A percentile compares a stretch with the other conserved stretches of the same genome.
phyloP scores from a whole-genome alignment of 2,797 vertebrate species.

The Cuniculus paca region DNA sequence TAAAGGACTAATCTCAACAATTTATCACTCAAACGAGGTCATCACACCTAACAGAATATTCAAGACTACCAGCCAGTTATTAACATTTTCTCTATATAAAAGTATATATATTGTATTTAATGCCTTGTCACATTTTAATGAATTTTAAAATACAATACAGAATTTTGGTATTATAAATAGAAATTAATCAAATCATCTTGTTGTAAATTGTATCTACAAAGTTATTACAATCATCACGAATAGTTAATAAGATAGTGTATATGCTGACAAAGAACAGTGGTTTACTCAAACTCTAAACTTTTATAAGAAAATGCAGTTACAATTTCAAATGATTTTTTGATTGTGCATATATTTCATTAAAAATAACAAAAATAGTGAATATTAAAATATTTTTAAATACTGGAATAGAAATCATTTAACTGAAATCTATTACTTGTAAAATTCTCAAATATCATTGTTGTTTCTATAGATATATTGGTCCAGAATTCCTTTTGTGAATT shows the following conservation, averaged over 20 bases:
- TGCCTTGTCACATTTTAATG: background rate
- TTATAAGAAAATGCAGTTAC: background rate
- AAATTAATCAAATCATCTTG: background rate
- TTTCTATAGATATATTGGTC: background rate
- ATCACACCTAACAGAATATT: conserved; percentile 60
- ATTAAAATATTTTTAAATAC: background rate
- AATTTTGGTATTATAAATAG: background rate
- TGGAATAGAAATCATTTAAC: background rate
- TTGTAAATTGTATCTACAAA: background rate
- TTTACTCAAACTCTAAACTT: background rate
- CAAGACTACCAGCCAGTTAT: background rate
- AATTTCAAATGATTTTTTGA: background rate
- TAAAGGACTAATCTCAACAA: conserved; percentile 80
- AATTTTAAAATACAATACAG: conserved; percentile 10
- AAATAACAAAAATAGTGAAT: background rate
- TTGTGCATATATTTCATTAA: background rate
- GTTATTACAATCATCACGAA: conserved; percentile 8
- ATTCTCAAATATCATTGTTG: background rate
- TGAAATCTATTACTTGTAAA: background rate
- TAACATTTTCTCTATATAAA: conserved; percentile 39
- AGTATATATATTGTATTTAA: background rate
- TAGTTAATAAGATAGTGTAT: background rate
- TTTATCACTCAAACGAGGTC: conserved; percentile 80
- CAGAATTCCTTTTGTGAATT: background rate
- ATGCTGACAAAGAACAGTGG: background rate